phyloP scores from a whole-genome alignment of 2,888 invertebrate genomes.

The Dendrolimus pini region DNA sequence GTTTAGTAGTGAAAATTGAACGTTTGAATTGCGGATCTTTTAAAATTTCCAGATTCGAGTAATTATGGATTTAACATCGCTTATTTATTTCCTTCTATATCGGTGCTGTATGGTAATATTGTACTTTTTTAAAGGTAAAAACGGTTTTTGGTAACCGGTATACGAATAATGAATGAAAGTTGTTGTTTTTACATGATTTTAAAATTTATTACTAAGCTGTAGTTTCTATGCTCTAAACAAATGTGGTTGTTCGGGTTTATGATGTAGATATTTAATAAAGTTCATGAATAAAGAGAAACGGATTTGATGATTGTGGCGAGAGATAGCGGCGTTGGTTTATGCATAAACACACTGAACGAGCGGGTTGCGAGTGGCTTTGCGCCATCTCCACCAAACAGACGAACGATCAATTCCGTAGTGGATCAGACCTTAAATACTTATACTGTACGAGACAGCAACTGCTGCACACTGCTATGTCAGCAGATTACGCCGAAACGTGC shows the following conservation, averaged over 20 bases:
- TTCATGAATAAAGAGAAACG: too few species aligned
- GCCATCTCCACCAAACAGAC: too few species aligned
- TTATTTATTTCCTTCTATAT: conserved; percentile 42
- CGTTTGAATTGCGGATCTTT: conserved; percentile 35
- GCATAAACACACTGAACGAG: too few species aligned
- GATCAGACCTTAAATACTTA: too few species aligned
- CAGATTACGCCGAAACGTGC: too few species aligned
- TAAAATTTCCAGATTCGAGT: conserved; percentile 46
- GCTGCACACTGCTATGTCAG: too few species aligned
- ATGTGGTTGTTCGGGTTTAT: conserved; percentile 4
- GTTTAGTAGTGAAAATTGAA: conserved; percentile 56
- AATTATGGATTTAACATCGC: conserved; percentile 51
- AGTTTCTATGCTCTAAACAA: not conserved
- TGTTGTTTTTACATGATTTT: not conserved
- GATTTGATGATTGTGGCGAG: too few species aligned
- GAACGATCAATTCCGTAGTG: too few species aligned
- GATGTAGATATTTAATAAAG: too few species aligned
- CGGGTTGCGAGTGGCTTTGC: too few species aligned
- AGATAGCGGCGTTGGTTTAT: too few species aligned
- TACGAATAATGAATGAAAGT: conserved; percentile 8
- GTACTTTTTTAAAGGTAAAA: conserved; percentile 18
- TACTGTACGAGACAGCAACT: too few species aligned
- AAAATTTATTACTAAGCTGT: not conserved
- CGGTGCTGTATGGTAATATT: conserved; percentile 25
- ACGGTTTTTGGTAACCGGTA: conserved; percentile 35